Conservation (phyloP, 2,113 vertebrate species). For the Silurus glanis region DNA sequence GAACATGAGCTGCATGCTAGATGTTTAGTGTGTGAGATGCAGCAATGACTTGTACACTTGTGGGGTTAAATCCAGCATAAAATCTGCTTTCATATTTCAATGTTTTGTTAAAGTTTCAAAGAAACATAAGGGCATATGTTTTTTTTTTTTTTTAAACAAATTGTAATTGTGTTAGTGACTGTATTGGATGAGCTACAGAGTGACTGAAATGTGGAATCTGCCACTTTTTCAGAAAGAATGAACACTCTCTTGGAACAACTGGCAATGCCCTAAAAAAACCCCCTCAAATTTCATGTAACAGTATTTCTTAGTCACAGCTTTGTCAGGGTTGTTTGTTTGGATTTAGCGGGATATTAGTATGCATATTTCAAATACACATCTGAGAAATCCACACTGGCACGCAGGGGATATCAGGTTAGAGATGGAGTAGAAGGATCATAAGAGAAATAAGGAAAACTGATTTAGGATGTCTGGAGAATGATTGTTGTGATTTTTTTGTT, state of each 20-base stretch:
- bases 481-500: background rate
- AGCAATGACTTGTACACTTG: background rate
- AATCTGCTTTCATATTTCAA: background rate
- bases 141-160: background rate
- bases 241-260: background rate
- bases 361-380: background rate
- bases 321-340: background rate
- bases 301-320: background rate
- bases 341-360: background rate
- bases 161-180: background rate
- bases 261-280: background rate
- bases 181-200: background rate
- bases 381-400: background rate
- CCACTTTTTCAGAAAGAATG: background rate
- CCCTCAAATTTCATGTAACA: background rate
- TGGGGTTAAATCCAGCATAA: background rate
- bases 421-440: background rate
- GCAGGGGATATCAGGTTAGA: background rate
- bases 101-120: background rate
- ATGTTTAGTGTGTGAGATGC: background rate
- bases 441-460: background rate
- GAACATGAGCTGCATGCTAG: background rate
- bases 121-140: background rate
- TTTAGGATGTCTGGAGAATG: background rate
- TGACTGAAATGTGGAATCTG: background rate